These are phyloP conservation scores for Merodon equestris DNA, from an alignment of 2,888 invertebrate species.

Conservation along the genomic window DNA sequence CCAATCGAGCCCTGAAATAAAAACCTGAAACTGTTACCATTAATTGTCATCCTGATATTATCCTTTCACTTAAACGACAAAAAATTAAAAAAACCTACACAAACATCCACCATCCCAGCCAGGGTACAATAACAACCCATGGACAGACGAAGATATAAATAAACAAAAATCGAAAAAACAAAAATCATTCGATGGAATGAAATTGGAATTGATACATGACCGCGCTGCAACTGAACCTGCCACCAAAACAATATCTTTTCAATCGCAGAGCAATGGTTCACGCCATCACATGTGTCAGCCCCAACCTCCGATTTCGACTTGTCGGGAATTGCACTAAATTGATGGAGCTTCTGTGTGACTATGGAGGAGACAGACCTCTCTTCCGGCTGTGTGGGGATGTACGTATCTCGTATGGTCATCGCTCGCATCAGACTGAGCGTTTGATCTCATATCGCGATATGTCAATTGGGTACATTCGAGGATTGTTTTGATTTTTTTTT, in stretches of 20 bases:
- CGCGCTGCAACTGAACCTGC: constrained; percentile 41
- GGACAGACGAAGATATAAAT: constrained; percentile 20
- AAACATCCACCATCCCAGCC: constrained; percentile 23
- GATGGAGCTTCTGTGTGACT: constrained; percentile 36
- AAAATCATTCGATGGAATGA: constrained; percentile 28
- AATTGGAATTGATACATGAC: constrained; percentile 60
- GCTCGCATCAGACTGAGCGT: constrained; percentile 47
- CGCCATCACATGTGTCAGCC: constrained; percentile 60
- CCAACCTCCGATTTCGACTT: too few relatives aligned
- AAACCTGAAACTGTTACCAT: constrained; percentile 29
- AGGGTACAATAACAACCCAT: constrained; percentile 26
- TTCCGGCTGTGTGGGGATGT: neutral
- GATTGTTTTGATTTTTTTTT: constrained; percentile 24
- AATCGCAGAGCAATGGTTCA: constrained; percentile 58
- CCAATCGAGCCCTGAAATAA: constrained; percentile 10
- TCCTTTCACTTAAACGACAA: constrained; percentile 28
- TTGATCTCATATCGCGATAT: constrained; percentile 62
- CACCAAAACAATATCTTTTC: constrained; percentile 66
- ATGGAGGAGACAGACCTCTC: too few relatives aligned
- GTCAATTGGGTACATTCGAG: constrained; percentile 58
- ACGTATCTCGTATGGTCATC: constrained; percentile 51
- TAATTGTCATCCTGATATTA: constrained; percentile 53
- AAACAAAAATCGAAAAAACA: constrained; percentile 17
- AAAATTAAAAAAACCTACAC: too few relatives aligned
- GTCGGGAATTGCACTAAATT: too few relatives aligned